Percentiles rank a stretch among this genome's conserved stretches.
phyloP scores from a whole-genome alignment of 2,113 vertebrate species.

The Hyaena hyaena region DNA sequence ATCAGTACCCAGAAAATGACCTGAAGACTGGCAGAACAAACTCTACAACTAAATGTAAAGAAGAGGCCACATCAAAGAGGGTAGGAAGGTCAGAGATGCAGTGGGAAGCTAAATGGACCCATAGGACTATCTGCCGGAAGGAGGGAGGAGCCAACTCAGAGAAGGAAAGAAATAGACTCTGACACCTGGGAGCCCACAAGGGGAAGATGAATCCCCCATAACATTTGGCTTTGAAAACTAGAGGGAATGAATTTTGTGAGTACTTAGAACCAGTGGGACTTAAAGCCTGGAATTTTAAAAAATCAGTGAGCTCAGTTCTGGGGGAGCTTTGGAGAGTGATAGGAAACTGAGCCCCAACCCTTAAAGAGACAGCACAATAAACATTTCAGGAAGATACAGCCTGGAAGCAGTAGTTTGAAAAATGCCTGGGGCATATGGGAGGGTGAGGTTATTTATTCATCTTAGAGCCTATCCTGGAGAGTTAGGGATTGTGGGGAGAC shows the following conservation, averaged over 20 bases:
- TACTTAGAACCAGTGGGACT: background rate
- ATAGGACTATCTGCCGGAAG: background rate
- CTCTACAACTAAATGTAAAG: background rate
- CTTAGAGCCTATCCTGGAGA: background rate
- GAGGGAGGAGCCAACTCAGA: background rate
- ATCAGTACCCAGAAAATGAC: background rate
- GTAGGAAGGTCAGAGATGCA: background rate
- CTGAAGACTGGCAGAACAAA: background rate
- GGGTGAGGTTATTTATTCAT: background rate
- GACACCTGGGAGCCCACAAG: background rate
- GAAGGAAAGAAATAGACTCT: background rate
- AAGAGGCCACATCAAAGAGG: background rate
- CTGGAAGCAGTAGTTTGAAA: background rate
- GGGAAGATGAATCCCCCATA: background rate
- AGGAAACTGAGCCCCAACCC: background rate
- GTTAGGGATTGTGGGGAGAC: background rate
- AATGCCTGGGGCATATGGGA: background rate
- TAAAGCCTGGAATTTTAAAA: background rate
- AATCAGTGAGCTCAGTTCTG: background rate
- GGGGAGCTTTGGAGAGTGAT: background rate
- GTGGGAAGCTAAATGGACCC: background rate
- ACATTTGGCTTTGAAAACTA: background rate
- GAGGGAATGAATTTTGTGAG: background rate
- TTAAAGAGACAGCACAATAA: background rate
- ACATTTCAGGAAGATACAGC: background rate